Conservation (phyloP, 2,888 invertebrate genomes). For the Reticulitermes lucifugus region DNA sequence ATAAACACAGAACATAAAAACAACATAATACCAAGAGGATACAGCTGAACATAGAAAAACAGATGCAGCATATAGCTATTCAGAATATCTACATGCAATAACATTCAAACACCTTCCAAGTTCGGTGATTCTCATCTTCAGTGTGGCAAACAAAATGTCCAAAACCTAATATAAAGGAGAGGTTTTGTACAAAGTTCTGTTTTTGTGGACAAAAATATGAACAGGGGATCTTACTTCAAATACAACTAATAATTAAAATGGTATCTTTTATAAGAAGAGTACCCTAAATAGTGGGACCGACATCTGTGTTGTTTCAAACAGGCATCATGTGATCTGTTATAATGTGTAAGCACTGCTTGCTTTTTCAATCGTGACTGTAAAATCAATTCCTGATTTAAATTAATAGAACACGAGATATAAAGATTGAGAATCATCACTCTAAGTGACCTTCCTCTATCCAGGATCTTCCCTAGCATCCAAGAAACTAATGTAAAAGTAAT, state of each 20-base stretch:
- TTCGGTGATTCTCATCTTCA: slow-evolving; percentile 18
- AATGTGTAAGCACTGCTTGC: background rate
- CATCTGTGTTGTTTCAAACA: slow-evolving; percentile 4
- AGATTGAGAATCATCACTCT: background rate
- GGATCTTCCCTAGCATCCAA: background rate
- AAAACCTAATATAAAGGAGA: slow-evolving; percentile 1
- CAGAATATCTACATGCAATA: background rate
- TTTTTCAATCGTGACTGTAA: background rate
- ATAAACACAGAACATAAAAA: no score
- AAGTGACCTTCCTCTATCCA: background rate
- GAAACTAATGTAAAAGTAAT: background rate
- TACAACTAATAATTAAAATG: background rate
- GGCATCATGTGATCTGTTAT: slow-evolving; percentile 26
- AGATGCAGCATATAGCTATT: slow-evolving; percentile 7
- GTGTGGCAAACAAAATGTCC: background rate
- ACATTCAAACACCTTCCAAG: background rate
- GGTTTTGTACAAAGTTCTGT: slow-evolving; percentile 1
- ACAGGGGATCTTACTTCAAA: background rate
- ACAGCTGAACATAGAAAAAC: no score
- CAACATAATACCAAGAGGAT: no score
- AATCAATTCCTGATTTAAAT: background rate
- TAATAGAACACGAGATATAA: background rate
- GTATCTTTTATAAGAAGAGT: background rate
- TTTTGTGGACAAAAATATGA: background rate
- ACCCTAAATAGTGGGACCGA: slow-evolving; percentile 1